Evolutionary conservation across 2,113 vertebrate species (phyloP).

Genomic region (Osmerus mordax): DNA sequence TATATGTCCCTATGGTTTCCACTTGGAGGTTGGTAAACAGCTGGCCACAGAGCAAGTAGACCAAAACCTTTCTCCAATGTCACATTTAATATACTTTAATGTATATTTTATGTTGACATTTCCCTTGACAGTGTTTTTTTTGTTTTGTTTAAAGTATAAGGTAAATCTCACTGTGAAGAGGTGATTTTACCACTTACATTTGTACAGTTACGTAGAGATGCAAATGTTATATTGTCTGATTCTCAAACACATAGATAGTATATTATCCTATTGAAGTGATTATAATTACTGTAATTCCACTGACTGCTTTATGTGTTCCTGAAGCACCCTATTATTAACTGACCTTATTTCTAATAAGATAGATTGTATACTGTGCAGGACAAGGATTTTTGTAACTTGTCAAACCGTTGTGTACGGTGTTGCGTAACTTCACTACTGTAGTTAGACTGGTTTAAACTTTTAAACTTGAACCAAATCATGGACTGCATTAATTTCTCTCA

Average conservation of each 20-base stretch:
- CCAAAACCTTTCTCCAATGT: conserved; percentile 4
- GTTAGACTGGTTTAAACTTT: neutral
- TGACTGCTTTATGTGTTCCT: conserved; percentile 19
- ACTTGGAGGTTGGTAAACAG: conserved; percentile 21
- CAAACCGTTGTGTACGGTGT: neutral
- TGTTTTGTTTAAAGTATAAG: neutral
- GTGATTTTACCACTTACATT: neutral
- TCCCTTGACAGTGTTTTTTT: conserved; percentile 4
- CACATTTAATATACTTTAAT: conserved; percentile 11
- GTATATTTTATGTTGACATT: conserved; percentile 30
- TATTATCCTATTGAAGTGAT: conserved; percentile 39
- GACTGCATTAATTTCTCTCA: neutral
- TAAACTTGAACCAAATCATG: neutral
- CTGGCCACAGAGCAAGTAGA: conserved; percentile 20
- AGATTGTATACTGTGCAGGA: neutral
- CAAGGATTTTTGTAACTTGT: neutral
- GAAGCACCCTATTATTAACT: conserved; percentile 47
- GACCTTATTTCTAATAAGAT: neutral
- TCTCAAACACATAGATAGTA: neutral
- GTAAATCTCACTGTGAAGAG: neutral
- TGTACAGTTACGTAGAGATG: neutral
- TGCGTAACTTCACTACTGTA: conserved; percentile 6
- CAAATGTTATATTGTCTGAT: neutral
- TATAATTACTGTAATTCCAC: conserved; percentile 17
- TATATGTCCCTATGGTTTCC: conserved; percentile 28